Conservation (phyloP, 2,113 vertebrate genomes). For the Bettongia penicillata region DNA sequence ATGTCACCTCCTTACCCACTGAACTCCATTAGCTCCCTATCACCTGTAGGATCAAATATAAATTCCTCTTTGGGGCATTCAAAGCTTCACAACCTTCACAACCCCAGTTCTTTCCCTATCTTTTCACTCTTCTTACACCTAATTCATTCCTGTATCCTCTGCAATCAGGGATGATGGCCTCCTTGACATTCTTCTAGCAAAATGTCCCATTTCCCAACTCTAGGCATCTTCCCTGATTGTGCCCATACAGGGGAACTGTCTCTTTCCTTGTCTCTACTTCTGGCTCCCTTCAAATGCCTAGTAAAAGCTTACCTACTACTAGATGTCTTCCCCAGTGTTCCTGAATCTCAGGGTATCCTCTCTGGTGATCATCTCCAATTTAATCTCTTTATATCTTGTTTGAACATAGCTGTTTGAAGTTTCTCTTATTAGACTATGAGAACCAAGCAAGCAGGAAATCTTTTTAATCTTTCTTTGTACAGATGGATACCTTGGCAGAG, state of each 20-base stretch:
- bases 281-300: not conserved
- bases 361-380: not conserved
- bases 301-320: not conserved
- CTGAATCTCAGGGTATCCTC: not conserved
- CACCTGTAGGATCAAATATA: not conserved
- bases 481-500: not conserved
- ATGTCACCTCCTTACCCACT: not conserved
- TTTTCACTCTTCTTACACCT: too few species aligned
- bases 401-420: not conserved
- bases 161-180: not conserved
- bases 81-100: not conserved
- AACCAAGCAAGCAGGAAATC: not conserved
- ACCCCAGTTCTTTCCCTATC: not conserved
- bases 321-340: not conserved
- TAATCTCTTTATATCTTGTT: not conserved
- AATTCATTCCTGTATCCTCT: too few species aligned
- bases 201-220: not conserved
- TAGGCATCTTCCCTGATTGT: not conserved
- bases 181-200: not conserved
- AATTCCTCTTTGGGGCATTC: not conserved
- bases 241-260: not conserved
- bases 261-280: not conserved
- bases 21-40: not conserved
- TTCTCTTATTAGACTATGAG: not conserved
- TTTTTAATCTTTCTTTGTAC: not conserved